A percentile compares a stretch with the other conserved stretches of the same genome.
These are phyloP conservation scores for Vireo griseus DNA, from an alignment of 2,797 vertebrate genomes.

Conservation along the genomic window DNA sequence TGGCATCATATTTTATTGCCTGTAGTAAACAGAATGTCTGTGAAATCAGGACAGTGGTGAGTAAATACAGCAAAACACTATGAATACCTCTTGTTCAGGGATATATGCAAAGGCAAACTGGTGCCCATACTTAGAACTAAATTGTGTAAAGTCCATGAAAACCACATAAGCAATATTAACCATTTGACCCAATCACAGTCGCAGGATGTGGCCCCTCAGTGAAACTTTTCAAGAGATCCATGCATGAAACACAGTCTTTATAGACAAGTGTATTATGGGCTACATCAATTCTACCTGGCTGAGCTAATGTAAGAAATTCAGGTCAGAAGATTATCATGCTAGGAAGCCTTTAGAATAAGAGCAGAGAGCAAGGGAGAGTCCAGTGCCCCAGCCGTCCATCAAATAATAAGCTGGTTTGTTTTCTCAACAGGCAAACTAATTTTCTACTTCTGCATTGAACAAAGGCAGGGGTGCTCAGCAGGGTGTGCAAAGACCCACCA, in stretches of 20 bases:
- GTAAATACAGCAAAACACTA: neutral
- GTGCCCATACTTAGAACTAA: neutral
- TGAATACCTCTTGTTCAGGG: accelerated
- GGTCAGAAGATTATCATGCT: conserved; percentile 10
- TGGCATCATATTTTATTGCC: accelerated
- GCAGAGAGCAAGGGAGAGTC: neutral
- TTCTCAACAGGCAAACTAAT: neutral
- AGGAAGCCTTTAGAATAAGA: neutral
- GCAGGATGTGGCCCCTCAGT: neutral
- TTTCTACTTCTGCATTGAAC: conserved; percentile 1
- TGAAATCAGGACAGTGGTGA: neutral
- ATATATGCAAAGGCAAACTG: neutral
- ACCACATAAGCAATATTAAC: neutral
- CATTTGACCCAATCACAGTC: neutral
- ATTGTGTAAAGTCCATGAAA: neutral
- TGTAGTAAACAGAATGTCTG: neutral
- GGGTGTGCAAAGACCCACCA: neutral
- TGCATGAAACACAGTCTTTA: neutral
- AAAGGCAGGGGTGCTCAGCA: neutral
- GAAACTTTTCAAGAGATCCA: neutral
- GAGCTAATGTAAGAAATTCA: conserved; percentile 1
- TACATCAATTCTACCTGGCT: neutral
- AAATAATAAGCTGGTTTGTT: conserved; percentile 22
- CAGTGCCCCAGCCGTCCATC: neutral
- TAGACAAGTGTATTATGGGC: neutral